These are phyloP conservation scores for Rhagologus leucostigma DNA, from an alignment of 2,113 vertebrate species.

Conservation along the genomic window DNA sequence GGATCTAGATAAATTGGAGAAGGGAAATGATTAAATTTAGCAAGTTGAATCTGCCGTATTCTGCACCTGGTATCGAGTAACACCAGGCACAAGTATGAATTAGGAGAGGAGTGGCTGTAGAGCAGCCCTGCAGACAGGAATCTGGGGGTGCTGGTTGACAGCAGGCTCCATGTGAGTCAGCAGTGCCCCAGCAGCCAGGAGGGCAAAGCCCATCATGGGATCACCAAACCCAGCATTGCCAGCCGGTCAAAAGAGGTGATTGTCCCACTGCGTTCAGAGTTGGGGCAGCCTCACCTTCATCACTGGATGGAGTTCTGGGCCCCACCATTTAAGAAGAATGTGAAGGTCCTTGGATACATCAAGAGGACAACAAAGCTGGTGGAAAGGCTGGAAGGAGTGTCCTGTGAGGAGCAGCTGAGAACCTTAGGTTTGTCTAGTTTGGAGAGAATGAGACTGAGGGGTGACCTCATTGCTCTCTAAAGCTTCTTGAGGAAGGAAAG, in stretches of 20 bases:
- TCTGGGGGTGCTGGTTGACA: not conserved
- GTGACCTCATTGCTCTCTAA: not conserved
- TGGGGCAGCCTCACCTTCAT: not conserved
- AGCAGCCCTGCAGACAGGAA: not conserved
- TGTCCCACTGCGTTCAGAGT: not conserved
- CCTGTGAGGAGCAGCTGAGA: not conserved
- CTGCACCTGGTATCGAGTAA: not conserved
- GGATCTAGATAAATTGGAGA: not conserved
- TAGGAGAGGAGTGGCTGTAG: not conserved
- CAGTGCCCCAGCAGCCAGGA: not conserved
- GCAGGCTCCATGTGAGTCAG: not conserved
- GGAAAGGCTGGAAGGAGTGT: not conserved
- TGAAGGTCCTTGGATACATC: not conserved
- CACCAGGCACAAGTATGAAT: not conserved
- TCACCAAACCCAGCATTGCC: not conserved
- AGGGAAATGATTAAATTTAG: not conserved
- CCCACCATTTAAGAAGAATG: not conserved
- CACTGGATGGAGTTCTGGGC: not conserved
- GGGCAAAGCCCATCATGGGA: not conserved
- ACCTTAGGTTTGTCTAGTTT: not conserved
- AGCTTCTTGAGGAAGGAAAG: not conserved
- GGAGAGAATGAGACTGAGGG: not conserved
- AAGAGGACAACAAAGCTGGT: not conserved
- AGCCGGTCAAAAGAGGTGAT: not conserved
- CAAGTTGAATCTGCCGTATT: not conserved